phyloP scores from a whole-genome alignment of 2,113 vertebrate species.

The Engystomops pustulosus region DNA sequence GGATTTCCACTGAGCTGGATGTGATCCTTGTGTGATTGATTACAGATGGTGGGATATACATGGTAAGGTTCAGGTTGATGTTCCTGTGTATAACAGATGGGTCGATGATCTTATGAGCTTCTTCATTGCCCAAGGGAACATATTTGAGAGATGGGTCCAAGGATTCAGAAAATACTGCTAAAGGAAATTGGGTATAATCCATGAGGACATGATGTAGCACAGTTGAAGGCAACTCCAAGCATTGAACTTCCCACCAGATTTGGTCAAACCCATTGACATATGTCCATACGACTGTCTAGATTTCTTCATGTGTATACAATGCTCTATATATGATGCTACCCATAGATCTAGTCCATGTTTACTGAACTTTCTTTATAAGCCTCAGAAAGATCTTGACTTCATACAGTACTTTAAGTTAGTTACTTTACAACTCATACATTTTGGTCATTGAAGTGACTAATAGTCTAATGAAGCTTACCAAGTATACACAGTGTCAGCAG shows the following conservation, averaged over 20 bases:
- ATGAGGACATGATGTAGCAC: not conserved
- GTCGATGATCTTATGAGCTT: not conserved
- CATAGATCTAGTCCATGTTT: too few relatives aligned
- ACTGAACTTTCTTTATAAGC: too few relatives aligned
- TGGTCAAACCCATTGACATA: too few relatives aligned
- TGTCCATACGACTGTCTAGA: too few relatives aligned
- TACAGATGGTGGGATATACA: not conserved
- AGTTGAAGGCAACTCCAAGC: too few relatives aligned
- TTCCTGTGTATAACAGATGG: too few relatives aligned
- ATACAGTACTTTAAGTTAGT: not conserved
- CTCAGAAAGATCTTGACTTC: too few relatives aligned
- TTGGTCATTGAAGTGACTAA: not conserved
- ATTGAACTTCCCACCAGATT: too few relatives aligned
- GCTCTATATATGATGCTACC: too few relatives aligned
- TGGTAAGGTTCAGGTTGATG: not conserved
- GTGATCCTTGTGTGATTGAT: not conserved
- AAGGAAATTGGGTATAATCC: not conserved
- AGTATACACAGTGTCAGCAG: not conserved
- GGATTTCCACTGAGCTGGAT: too few relatives aligned
- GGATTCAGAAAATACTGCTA: not conserved
- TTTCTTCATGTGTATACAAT: too few relatives aligned
- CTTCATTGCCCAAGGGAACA: not conserved
- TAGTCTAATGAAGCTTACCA: not conserved
- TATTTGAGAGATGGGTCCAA: not conserved
- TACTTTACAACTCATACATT: too few relatives aligned